Conservation (phyloP, 2,888 invertebrate genomes). For the Lobophora halterata region DNA sequence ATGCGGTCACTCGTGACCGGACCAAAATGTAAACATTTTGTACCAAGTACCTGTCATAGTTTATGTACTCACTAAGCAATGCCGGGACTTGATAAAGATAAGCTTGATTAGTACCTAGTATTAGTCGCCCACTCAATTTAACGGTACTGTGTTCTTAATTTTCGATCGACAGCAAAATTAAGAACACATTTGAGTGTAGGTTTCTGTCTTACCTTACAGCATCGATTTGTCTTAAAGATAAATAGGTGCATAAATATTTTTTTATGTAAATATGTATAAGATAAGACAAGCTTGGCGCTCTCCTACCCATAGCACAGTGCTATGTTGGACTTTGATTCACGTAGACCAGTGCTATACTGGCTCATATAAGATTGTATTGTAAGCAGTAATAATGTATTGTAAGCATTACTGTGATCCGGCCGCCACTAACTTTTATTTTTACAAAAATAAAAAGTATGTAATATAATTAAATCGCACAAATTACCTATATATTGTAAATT, state of each 20-base stretch:
- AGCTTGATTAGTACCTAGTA: constrained; percentile 33
- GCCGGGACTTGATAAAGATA: constrained; percentile 51
- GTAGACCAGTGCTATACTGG: no score
- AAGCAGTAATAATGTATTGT: no score
- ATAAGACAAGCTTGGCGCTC: no score
- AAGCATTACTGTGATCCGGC: no score
- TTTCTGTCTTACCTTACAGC: no score
- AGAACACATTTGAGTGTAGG: constrained; percentile 17
- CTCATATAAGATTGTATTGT: no score
- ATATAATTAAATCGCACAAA: no score
- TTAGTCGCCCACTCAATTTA: constrained; percentile 49
- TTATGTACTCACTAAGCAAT: constrained; percentile 11
- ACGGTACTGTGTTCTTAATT: constrained; percentile 57
- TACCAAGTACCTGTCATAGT: constrained; percentile 11
- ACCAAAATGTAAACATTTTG: constrained; percentile 49
- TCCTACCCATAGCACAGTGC: no score
- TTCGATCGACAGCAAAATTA: constrained; percentile 36
- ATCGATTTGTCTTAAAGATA: constrained; percentile 7
- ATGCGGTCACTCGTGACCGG: constrained; percentile 64
- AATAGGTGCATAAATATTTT: constrained; percentile 4
- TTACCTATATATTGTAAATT: no score
- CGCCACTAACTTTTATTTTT: no score
- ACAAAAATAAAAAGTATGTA: no score
- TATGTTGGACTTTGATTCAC: no score
- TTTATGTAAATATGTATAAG: constrained; percentile 2